Percentiles rank a stretch among this genome's conserved stretches.
These are phyloP conservation scores for Teleiodes luculella DNA, from an alignment of 2,888 invertebrate species.

Conservation along the genomic window DNA sequence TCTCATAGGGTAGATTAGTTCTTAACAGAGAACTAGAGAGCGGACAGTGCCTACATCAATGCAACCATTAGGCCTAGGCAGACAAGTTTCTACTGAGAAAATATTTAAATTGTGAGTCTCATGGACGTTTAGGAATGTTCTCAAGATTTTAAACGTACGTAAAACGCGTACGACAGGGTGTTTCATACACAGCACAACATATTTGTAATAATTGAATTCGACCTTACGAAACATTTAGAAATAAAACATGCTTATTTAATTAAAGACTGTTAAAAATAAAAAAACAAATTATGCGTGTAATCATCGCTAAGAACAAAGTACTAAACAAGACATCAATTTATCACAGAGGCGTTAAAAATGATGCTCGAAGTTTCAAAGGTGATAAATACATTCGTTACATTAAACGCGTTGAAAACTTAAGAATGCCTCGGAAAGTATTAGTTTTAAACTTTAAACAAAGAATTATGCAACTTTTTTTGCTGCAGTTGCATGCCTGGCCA, in stretches of 20 bases:
- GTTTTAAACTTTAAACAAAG: not conserved
- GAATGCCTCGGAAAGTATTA: not conserved
- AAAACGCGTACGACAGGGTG: not conserved
- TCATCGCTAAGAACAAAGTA: too few species aligned
- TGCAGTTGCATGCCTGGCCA: slow-evolving; percentile 32
- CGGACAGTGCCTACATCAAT: not conserved
- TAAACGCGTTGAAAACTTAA: not conserved
- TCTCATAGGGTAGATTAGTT: too few species aligned
- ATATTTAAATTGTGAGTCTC: not conserved
- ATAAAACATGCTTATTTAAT: too few species aligned
- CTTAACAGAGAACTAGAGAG: not conserved
- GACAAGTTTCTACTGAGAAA: slow-evolving; percentile 2
- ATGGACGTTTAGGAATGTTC: not conserved
- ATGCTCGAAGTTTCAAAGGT: too few species aligned
- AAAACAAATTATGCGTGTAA: too few species aligned
- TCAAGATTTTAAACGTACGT: not conserved
- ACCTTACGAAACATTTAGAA: too few species aligned
- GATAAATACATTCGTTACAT: not conserved
- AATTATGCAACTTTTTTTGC: slow-evolving; percentile 16
- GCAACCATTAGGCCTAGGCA: slow-evolving; percentile 3
- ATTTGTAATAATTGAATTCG: too few species aligned
- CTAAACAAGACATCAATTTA: too few species aligned
- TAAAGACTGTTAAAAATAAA: too few species aligned
- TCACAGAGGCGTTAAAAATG: too few species aligned
- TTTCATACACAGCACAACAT: not conserved